A percentile compares a stretch with the other conserved stretches of the same genome.
Evolutionary conservation across 2,888 invertebrate genomes (phyloP).

Genomic region (Protodeltote pygarga): DNA sequence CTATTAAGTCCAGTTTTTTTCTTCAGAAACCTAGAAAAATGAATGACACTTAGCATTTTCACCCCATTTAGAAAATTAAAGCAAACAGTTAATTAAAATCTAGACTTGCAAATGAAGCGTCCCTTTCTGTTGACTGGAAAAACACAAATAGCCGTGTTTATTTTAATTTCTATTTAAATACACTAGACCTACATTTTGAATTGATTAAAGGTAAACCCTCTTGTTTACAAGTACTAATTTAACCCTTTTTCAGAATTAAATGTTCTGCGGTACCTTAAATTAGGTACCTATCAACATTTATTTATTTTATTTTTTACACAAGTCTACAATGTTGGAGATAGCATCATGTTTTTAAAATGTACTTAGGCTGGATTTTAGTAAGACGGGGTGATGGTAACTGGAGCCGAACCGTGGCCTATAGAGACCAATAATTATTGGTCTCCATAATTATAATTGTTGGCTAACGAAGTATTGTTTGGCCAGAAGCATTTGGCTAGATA

Average conservation of each 20-base stretch:
- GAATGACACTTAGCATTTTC: constrained; percentile 2
- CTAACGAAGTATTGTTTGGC: too few relatives aligned
- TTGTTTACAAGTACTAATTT: constrained; percentile 4
- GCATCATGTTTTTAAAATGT: too few relatives aligned
- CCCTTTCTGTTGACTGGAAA: constrained; percentile 1
- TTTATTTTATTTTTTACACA: neutral
- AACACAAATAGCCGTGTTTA: constrained; percentile 13
- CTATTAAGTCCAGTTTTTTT: neutral
- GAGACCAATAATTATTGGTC: too few relatives aligned
- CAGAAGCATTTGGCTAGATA: too few relatives aligned
- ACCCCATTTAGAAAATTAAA: constrained; percentile 18
- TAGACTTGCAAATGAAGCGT: constrained; percentile 9
- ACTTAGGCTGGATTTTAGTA: too few relatives aligned
- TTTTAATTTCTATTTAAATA: constrained; percentile 13
- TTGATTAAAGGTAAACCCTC: constrained; percentile 1
- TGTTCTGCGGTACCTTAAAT: too few relatives aligned
- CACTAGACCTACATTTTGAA: neutral
- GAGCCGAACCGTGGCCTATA: too few relatives aligned
- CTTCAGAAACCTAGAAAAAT: constrained; percentile 2
- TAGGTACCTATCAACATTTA: too few relatives aligned
- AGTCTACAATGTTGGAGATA: too few relatives aligned
- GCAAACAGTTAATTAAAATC: constrained; percentile 25
- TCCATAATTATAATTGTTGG: too few relatives aligned
- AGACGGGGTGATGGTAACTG: too few relatives aligned
- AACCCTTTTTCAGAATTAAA: neutral